Base-by-base conservation (phyloP, 1,140 invertebrate genomes). In the Neomicropteryx cornuta region DNA sequence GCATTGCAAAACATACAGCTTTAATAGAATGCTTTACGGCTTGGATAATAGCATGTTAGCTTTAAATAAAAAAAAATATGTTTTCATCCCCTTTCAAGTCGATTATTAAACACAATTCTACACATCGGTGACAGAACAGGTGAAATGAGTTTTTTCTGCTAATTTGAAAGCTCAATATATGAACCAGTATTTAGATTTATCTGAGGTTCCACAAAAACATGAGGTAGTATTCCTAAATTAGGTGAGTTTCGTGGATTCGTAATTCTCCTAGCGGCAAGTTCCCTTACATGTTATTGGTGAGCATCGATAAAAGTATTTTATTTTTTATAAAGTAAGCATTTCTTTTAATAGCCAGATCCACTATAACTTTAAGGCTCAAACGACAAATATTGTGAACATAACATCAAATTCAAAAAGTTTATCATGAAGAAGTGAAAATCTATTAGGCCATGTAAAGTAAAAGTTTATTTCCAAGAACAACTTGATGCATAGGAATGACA, bases 41-140 rank as follows among this genome's bases (percentile, higher is more conserved):
- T 38, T 43, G 36, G 29, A 33, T 41, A n/a, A 31, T 41, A 29
- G 21, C 41, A 42, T 24, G 35, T 29, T 19, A 42, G 16, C 29
- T 27, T 37, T n/a, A n/a, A n/a, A n/a, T n/a, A n/a, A 38, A n/a
- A 24, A 42, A 42, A 14, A 33, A 20, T 31, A 42, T 36, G n/a
- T 18, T 18, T 23, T 42, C 22, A 23, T 37, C 29, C 13, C 21
- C 33, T 34, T 36, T 30, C 27, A 20, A 31, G 14, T 37, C 41
- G 11, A 38, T 32, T 19, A 37, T 17, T 4, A 22, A 17, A 33
- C 27, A 24, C 16, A 38, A 18, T 29, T 31, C 41, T 21, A n/a
- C n/a, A 18, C 19, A 38, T 33, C 30, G 4, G 35, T 37, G 18
- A 14, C 22, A 41, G 23, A 28, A 41, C 35, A 10, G 39, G 32